A percentile compares a stretch with the other conserved stretches of the same genome.
phyloP scores from a whole-genome alignment of 2,797 vertebrate genomes.

The Octomys mimax region DNA sequence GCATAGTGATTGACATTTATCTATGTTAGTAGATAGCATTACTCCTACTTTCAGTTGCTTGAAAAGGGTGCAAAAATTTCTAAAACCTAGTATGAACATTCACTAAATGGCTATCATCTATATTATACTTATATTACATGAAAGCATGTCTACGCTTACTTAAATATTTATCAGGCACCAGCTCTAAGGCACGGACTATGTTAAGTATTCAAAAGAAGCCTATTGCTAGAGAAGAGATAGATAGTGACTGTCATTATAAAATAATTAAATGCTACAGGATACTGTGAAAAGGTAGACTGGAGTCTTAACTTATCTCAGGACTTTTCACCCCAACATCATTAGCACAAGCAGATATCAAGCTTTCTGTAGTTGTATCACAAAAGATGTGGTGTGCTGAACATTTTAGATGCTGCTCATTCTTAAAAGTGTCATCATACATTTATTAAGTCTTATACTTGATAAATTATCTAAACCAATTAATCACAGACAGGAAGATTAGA shows the following conservation, averaged over 20 bases:
- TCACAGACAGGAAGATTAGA: conserved; percentile 89
- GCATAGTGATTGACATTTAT: neutral
- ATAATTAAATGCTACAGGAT: neutral
- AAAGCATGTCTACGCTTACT: neutral
- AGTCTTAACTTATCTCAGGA: neutral
- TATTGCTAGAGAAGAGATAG: neutral
- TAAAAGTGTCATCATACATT: conserved; percentile 85
- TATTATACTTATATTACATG: neutral
- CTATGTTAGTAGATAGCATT: neutral
- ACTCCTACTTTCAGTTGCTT: neutral
- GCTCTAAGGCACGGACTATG: neutral
- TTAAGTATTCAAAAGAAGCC: neutral
- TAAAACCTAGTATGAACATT: neutral
- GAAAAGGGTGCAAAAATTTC: neutral
- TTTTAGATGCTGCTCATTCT: neutral
- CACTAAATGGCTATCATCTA: neutral
- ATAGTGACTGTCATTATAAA: neutral
- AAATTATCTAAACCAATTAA: conserved; percentile 91
- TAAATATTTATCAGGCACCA: neutral
- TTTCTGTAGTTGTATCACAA: neutral
- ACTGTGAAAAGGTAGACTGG: neutral
- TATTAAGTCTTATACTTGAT: conserved; percentile 87
- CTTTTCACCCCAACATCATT: neutral
- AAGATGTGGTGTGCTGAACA: neutral
- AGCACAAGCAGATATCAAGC: neutral